Conservation (phyloP, 2,888 invertebrate species). For the Vesta saturnalis region DNA sequence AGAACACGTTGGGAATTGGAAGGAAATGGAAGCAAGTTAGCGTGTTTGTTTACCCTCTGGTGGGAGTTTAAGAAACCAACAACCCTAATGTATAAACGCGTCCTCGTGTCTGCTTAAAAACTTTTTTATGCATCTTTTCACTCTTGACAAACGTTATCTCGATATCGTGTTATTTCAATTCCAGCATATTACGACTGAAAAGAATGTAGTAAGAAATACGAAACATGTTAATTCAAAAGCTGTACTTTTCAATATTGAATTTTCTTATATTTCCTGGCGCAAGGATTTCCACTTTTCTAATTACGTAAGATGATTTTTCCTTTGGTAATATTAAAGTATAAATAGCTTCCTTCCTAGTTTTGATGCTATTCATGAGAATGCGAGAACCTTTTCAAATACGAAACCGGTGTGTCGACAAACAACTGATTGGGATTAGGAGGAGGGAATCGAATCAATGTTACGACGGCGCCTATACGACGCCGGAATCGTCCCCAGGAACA, state of each 20-base stretch:
- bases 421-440: slow-evolving; percentile 48
- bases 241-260: background rate
- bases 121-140: slow-evolving; percentile 36
- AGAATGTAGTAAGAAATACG: background rate
- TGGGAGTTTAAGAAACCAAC: slow-evolving; percentile 37
- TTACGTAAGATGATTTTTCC: no score
- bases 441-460: slow-evolving; percentile 49
- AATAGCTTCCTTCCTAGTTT: slow-evolving; percentile 25
- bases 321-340: background rate
- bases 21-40: slow-evolving; percentile 54
- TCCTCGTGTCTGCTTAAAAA: slow-evolving; percentile 51
- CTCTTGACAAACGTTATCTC: no score
- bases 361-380: slow-evolving; percentile 34
- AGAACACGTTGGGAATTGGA: slow-evolving; percentile 46
- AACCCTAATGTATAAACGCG: slow-evolving; percentile 45
- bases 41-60: slow-evolving; percentile 49
- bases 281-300: no score
- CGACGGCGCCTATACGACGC: slow-evolving; percentile 52
- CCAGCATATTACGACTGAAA: no score
- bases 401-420: slow-evolving; percentile 48
- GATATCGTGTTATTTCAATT: no score
- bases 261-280: no score
- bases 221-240: slow-evolving; percentile 19
- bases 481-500: slow-evolving; percentile 34
- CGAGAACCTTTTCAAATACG: slow-evolving; percentile 39